Conservation (phyloP, 2,797 vertebrate genomes). For the Lithobates sylvaticus region DNA sequence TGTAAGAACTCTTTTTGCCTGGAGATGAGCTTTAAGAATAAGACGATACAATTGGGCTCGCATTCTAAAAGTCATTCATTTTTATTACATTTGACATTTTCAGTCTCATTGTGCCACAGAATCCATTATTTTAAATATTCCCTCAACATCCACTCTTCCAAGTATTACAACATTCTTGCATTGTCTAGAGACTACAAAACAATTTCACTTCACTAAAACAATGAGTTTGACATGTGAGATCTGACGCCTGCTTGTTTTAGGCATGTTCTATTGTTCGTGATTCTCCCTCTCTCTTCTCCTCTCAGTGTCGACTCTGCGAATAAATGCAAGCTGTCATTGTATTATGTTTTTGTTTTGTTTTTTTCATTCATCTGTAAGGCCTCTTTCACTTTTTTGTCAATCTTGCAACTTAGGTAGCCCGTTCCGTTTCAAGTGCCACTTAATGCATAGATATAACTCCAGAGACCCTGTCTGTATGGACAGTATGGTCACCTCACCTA, state of each 20-base stretch:
- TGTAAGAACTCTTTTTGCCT: too few relatives aligned
- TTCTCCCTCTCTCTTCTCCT: constrained; percentile 3
- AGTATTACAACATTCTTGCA: not conserved
- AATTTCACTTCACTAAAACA: constrained; percentile 1
- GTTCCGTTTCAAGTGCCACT: too few relatives aligned
- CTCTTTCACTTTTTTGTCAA: too few relatives aligned
- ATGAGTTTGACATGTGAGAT: not conserved
- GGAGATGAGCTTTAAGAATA: too few relatives aligned
- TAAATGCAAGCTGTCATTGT: constrained; percentile 29
- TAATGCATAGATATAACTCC: too few relatives aligned
- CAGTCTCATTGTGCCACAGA: not conserved
- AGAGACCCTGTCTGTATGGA: too few relatives aligned
- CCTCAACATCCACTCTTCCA: not conserved
- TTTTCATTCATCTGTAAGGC: not conserved
- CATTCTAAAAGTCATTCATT: not conserved
- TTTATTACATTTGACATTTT: not conserved
- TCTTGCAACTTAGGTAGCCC: too few relatives aligned
- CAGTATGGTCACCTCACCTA: too few relatives aligned
- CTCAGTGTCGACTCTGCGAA: constrained; percentile 17
- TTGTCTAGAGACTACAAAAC: constrained; percentile 19
- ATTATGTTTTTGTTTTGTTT: not conserved
- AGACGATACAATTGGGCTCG: too few relatives aligned
- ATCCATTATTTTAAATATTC: not conserved
- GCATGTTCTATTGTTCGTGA: constrained; percentile 10
- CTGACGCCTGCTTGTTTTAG: not conserved